Percentiles rank a stretch among this genome's conserved stretches.
These are phyloP conservation scores for Flexamia atlantica DNA, from an alignment of 2,888 invertebrate genomes.

Conservation along the genomic window DNA sequence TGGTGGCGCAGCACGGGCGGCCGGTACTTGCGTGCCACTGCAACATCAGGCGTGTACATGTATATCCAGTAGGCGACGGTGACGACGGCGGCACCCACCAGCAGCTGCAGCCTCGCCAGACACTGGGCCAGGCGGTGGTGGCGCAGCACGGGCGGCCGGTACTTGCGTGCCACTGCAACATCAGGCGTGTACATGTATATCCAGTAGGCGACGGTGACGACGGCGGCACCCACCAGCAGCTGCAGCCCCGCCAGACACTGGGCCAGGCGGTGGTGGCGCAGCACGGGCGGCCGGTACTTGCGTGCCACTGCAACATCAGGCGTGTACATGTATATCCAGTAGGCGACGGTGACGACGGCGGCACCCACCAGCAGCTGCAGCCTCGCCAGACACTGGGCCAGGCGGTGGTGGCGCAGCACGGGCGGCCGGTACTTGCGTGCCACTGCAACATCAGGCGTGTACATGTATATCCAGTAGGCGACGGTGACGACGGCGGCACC, in stretches of 20 bases:
- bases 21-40: conserved; percentile 77
- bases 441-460: conserved; percentile 73
- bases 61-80: conserved; percentile 77
- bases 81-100: conserved; percentile 78
- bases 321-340: conserved; percentile 75
- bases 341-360: conserved; percentile 77
- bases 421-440: conserved; percentile 76
- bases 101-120: conserved; percentile 76
- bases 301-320: conserved; percentile 76
- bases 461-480: no score
- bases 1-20: conserved; percentile 77
- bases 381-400: conserved; percentile 76
- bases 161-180: conserved; percentile 78
- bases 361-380: conserved; percentile 78
- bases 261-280: conserved; percentile 76
- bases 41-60: conserved; percentile 71
- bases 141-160: conserved; percentile 76
- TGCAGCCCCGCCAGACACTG: conserved; percentile 76
- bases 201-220: conserved; percentile 79
- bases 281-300: conserved; percentile 76
- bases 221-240: conserved; percentile 77
- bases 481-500: conserved; percentile 74
- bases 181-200: conserved; percentile 69
- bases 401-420: conserved; percentile 75
- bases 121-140: conserved; percentile 76